Percentiles rank a stretch among this genome's conserved stretches.
phyloP scores from a whole-genome alignment of 92 coral and sea anemone genomes.

The Zoanthus sansibaricus region DNA sequence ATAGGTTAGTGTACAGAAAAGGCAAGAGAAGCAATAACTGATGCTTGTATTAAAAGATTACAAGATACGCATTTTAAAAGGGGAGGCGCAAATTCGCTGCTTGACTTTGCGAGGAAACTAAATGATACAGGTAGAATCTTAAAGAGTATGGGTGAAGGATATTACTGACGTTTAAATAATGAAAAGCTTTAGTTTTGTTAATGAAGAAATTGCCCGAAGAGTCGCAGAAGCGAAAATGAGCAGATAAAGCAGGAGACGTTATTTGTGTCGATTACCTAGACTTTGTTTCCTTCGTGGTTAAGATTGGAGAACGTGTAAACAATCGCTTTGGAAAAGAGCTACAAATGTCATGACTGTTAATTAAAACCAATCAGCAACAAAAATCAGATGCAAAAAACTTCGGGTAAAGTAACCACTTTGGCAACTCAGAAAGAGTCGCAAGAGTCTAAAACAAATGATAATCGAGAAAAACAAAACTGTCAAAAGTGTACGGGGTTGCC shows the following conservation, averaged over 20 bases:
- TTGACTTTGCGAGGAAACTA: neutral
- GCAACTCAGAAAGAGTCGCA: no score
- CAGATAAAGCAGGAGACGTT: conserved; percentile 26
- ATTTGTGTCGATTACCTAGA: conserved; percentile 13
- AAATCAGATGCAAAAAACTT: conserved; percentile 44
- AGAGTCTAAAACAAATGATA: no score
- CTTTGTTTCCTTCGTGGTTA: conserved; percentile 11
- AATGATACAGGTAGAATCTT: conserved; percentile 4
- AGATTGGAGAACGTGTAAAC: conserved; percentile 27
- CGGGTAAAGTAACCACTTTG: conserved; percentile 49
- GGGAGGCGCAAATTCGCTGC: neutral
- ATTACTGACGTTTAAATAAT: conserved; percentile 13
- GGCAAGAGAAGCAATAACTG: conserved; percentile 30
- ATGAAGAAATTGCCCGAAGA: conserved; percentile 33
- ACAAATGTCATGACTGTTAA: conserved; percentile 17
- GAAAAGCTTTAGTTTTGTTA: conserved; percentile 20
- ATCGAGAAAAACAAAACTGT: no score
- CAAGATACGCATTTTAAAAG: conserved; percentile 8
- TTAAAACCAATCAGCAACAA: conserved; percentile 25
- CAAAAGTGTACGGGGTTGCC: no score
- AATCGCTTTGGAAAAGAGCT: conserved; percentile 23
- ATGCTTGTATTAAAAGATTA: conserved; percentile 15
- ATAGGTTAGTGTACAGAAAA: conserved; percentile 24
- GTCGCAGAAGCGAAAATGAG: conserved; percentile 27
- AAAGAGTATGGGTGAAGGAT: conserved; percentile 16